phyloP scores from a whole-genome alignment of 2,888 invertebrate species.

The Stenurella melanura region DNA sequence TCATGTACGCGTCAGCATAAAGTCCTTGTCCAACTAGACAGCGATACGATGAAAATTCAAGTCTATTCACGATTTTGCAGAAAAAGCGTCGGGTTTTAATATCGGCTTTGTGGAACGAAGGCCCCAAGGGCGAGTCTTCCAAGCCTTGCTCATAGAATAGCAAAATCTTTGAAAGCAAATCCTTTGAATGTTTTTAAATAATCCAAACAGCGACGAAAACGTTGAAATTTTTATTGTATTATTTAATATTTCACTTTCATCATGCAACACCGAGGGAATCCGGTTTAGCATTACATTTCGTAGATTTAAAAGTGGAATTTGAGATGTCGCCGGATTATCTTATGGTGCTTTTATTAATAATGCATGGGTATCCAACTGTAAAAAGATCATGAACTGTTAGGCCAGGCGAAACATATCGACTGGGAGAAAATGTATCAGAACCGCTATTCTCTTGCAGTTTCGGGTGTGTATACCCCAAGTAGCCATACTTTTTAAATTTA shows the following conservation, averaged over 20 bases:
- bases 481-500: too few species aligned
- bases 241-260: conserved; percentile 7
- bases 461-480: too few species aligned
- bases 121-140: background rate
- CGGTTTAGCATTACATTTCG: conserved; percentile 6
- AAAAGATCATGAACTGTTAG: too few species aligned
- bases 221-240: conserved; percentile 6
- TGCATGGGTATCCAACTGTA: background rate
- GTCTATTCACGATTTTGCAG: background rate
- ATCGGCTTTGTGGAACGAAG: background rate
- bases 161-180: conserved; percentile 17
- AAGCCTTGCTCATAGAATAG: conserved; percentile 8
- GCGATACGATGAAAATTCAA: background rate
- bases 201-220: background rate
- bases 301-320: background rate
- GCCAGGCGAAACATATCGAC: too few species aligned
- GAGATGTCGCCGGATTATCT: background rate
- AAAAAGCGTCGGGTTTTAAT: conserved; percentile 12
- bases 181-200: conserved; percentile 11
- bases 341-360: background rate
- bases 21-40: conserved; percentile 3
- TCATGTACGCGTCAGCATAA: background rate
- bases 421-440: too few species aligned
- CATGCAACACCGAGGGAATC: background rate
- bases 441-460: too few species aligned